phyloP scores from a whole-genome alignment of 2,797 vertebrate species.

The Hemibagrus guttatus region DNA sequence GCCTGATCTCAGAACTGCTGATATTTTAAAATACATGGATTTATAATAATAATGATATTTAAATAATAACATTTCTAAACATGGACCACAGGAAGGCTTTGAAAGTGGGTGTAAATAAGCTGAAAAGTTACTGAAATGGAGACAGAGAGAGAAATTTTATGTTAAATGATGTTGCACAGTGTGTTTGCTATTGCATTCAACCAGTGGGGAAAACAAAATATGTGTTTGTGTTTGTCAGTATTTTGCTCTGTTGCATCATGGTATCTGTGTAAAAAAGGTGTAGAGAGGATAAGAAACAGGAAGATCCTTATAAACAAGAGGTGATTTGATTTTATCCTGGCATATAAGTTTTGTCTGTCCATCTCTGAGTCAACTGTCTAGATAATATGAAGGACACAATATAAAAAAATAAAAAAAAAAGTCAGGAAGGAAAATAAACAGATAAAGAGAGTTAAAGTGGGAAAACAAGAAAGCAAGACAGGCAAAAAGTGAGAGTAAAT shows the following conservation, averaged over 20 bases:
- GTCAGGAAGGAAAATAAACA: conserved; percentile 43
- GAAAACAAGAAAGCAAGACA: background rate
- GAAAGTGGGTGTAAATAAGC: background rate
- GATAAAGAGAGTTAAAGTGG: conserved; percentile 16
- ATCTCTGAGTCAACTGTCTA: background rate
- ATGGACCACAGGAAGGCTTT: background rate
- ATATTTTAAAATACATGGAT: background rate
- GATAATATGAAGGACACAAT: background rate
- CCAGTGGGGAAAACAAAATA: conserved; percentile 1
- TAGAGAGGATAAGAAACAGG: background rate
- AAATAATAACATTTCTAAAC: background rate
- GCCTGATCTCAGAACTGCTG: background rate
- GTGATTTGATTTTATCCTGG: background rate
- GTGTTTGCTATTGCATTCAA: background rate
- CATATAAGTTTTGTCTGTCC: background rate
- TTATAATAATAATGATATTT: conserved; percentile 10
- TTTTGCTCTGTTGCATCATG: conserved; percentile 32
- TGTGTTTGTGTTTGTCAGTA: background rate
- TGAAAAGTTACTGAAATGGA: background rate
- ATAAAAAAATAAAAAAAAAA: background rate
- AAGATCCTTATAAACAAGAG: background rate
- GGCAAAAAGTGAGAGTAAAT: background rate
- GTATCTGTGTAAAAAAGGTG: conserved; percentile 9
- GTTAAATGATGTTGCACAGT: background rate
- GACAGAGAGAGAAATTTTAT: background rate